Base-by-base conservation (phyloP, 2,888 invertebrate genomes). In the Clivina fossor region DNA sequence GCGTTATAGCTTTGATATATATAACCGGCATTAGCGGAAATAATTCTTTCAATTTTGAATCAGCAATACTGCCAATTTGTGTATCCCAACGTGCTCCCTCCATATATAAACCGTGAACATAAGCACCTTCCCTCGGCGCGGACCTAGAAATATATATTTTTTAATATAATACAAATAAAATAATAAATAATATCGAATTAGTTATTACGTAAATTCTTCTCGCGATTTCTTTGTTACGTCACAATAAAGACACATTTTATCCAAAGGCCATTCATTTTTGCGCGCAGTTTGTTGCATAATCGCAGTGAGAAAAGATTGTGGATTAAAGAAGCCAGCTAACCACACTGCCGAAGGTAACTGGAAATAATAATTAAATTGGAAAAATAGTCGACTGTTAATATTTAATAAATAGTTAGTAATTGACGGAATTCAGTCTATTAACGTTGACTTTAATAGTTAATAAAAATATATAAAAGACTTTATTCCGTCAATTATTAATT, bases 211-310 rank as follows among this genome's bases (percentile, higher is more conserved):
- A 70, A 95, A 86, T 67, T 96, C 95, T 56, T 90, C 88, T 62
- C 86, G 83, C 24, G 74, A 78, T 70, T 90, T 95, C 74, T 94
- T 95, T 4, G 94, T 94, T 24, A 96, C 95, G 70, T 96, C 96
- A 67, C 93, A 94, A 72, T 91, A 88, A 37, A 96, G 80, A 69
- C 92, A 93, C 94, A 96, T 95, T 72, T 93, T 90, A 76, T 96
- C 95, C 58, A 96, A 78, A 0, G 96, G 95, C 90, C 94, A 93
- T 73, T 95, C 95, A 72, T 95, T 94, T 75, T 90, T 94, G 40
- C 95, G 80, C 1, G 96, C 95, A 49, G 94, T 94, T 74, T 93
- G 93, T 75, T 97, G 96, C 94, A 96, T 95, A 68, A 96, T 94
- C 26, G 96, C 96, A 0, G 96, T 96, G 24, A 97, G 77, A 74